These are phyloP conservation scores for Eledona agricola DNA, from an alignment of 2,888 invertebrate species.

Conservation along the genomic window DNA sequence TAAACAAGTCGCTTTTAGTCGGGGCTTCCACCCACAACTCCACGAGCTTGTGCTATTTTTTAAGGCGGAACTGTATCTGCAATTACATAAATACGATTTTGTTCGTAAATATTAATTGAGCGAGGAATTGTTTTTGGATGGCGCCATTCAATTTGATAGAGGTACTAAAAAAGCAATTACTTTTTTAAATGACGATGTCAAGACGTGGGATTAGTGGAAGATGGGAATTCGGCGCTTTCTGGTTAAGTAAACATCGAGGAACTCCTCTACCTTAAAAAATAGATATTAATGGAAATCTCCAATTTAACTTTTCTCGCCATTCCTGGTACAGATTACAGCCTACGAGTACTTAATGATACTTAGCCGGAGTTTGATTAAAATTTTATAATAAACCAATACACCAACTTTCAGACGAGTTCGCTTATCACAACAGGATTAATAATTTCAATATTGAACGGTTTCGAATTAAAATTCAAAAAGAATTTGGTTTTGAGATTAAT, in stretches of 20 bases:
- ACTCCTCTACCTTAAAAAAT: slow-evolving; percentile 35
- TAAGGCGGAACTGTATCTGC: background rate
- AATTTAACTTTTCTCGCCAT: slow-evolving; percentile 43
- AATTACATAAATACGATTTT: background rate
- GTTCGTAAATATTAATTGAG: slow-evolving; percentile 16
- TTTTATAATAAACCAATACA: slow-evolving; percentile 40
- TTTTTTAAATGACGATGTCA: slow-evolving; percentile 29
- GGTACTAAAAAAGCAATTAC: slow-evolving; percentile 31
- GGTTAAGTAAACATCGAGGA: slow-evolving; percentile 27
- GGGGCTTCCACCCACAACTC: slow-evolving; percentile 9
- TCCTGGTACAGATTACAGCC: slow-evolving; percentile 34
- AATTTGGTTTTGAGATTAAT: slow-evolving; percentile 20
- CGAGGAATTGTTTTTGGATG: slow-evolving; percentile 9
- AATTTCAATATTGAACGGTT: slow-evolving; percentile 37
- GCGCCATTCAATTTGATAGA: slow-evolving; percentile 16
- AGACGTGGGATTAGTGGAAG: slow-evolving; percentile 11
- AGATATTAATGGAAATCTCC: slow-evolving; percentile 40
- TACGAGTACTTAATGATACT: slow-evolving; percentile 38
- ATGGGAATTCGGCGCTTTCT: slow-evolving; percentile 5
- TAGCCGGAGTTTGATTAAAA: slow-evolving; percentile 40
- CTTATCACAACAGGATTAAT: slow-evolving; percentile 36
- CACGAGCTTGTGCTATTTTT: slow-evolving; percentile 14
- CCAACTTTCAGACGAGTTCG: slow-evolving; percentile 33
- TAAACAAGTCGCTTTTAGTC: slow-evolving; percentile 18
- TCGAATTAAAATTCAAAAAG: slow-evolving; percentile 23